A percentile compares a stretch with the other conserved stretches of the same genome.
Conservation (phyloP, 1,140 invertebrate species). For the Leptonema lineaticorne region DNA sequence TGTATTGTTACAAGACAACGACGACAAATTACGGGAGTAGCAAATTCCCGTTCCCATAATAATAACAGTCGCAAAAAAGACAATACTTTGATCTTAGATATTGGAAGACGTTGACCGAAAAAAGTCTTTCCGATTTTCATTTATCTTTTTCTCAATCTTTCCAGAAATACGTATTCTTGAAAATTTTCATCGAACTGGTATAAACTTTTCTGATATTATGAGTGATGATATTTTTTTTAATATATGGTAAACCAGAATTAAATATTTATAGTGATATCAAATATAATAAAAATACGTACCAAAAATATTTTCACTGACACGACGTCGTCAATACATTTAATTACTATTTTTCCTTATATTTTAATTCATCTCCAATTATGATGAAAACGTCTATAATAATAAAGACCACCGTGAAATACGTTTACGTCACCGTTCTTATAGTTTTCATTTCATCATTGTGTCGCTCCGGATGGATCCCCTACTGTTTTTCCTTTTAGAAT, state of each 20-base stretch:
- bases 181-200: background rate
- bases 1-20: background rate
- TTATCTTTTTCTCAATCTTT: too few relatives aligned
- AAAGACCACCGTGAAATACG: background rate
- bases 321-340: too few relatives aligned
- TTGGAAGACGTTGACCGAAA: background rate
- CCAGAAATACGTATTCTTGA: background rate
- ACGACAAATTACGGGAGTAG: background rate
- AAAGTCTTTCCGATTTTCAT: background rate
- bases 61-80: too few relatives aligned
- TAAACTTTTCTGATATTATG: background rate
- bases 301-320: too few relatives aligned
- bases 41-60: background rate
- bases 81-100: constrained; percentile 2
- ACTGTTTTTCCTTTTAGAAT: background rate
- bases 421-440: background rate
- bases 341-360: too few relatives aligned
- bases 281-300: too few relatives aligned
- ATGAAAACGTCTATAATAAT: background rate
- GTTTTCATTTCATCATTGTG: background rate
- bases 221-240: background rate
- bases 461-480: background rate
- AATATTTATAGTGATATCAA: too few relatives aligned
- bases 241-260: too few relatives aligned
- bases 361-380: background rate